A percentile compares a stretch with the other conserved stretches of the same genome.
Evolutionary conservation across 2,113 vertebrate genomes (phyloP).

Genomic region (Azemiops feae): DNA sequence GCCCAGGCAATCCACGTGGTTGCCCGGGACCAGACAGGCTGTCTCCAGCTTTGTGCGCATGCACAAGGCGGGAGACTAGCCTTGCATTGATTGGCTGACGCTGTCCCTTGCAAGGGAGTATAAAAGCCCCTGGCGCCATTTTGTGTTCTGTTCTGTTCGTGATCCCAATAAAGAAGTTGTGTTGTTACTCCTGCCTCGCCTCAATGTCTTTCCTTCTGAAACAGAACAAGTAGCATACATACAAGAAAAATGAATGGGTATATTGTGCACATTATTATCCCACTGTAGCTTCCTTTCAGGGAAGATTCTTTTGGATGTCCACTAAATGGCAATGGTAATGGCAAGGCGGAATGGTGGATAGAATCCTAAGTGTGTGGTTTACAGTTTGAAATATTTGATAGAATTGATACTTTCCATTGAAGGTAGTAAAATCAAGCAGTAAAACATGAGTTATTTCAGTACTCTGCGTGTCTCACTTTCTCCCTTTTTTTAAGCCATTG

Average conservation of each 20-base stretch:
- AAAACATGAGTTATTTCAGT: not conserved
- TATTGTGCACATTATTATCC: not conserved
- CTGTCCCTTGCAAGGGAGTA: no score
- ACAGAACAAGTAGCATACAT: no score
- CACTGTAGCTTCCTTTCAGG: not conserved
- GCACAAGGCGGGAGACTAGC: no score
- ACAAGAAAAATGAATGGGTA: not conserved
- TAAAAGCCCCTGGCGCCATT: no score
- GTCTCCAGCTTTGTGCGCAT: no score
- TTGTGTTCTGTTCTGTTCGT: no score
- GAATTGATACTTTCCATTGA: not conserved
- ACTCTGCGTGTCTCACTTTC: not conserved
- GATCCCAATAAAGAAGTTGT: no score
- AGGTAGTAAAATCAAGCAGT: not conserved
- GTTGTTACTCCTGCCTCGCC: no score
- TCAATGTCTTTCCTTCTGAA: no score
- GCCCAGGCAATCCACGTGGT: no score
- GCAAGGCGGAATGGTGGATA: not conserved
- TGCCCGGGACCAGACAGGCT: no score
- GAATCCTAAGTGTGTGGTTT: not conserved
- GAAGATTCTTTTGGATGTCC: not conserved
- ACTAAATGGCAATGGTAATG: not conserved
- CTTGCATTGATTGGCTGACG: no score
- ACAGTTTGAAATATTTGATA: not conserved
- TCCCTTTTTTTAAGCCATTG: not conserved